Evolutionary conservation across 2,888 invertebrate genomes (phyloP).

Genomic region (Drepanosiphum platanoidis): DNA sequence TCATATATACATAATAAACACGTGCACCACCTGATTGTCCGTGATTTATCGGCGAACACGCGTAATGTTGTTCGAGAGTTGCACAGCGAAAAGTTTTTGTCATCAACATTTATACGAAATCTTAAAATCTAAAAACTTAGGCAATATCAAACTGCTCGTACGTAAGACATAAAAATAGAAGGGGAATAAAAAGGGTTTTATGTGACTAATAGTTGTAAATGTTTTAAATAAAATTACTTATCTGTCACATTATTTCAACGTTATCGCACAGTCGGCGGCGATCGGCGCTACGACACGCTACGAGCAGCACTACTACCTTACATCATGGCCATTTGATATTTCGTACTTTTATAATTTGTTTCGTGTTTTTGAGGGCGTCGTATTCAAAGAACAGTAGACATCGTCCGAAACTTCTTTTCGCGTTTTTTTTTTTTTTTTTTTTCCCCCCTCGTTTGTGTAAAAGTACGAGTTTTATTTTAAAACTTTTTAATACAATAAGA

Average conservation of each 20-base stretch:
- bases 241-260: constrained; percentile 4
- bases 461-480: background rate
- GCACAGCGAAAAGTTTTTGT: constrained; percentile 35
- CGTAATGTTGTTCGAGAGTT: constrained; percentile 27
- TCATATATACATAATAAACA: constrained; percentile 46
- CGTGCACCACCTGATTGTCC: constrained; percentile 29
- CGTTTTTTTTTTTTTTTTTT: too few species aligned
- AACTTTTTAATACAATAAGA: constrained; percentile 48
- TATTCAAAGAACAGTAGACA: constrained; percentile 6
- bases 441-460: background rate
- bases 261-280: background rate
- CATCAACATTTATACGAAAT: constrained; percentile 38
- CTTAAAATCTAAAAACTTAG: constrained; percentile 43
- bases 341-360: constrained; percentile 10
- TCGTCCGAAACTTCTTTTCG: background rate
- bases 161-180: constrained; percentile 3
- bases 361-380: background rate
- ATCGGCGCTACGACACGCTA: too few species aligned
- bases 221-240: constrained; percentile 28
- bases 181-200: background rate
- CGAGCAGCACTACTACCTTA: too few species aligned
- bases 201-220: constrained; percentile 25
- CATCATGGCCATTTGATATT: constrained; percentile 4
- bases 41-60: constrained; percentile 26
- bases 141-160: constrained; percentile 18